A percentile compares a stretch with the other conserved stretches of the same genome.
These are phyloP conservation scores for Euspilapteryx auroguttella DNA, from an alignment of 2,888 invertebrate genomes.

Conservation along the genomic window DNA sequence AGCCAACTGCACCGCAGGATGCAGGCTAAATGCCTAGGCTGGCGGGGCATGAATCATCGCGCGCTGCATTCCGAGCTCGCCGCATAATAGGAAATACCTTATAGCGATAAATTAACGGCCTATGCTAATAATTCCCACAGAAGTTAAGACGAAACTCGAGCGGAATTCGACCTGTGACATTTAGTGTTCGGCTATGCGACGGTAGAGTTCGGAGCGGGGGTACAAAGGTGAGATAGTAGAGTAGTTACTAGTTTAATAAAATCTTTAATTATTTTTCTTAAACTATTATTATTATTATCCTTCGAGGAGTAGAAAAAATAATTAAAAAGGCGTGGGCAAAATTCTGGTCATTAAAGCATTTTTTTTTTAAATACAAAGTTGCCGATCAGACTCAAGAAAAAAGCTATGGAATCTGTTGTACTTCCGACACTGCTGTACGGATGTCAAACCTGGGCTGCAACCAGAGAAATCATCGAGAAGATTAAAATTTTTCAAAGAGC, in stretches of 20 bases:
- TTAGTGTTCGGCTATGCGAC: constrained; percentile 16
- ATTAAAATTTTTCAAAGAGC: background rate
- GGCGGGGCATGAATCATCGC: constrained; percentile 29
- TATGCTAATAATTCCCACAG: constrained; percentile 7
- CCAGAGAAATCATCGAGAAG: constrained; percentile 1
- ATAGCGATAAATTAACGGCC: constrained; percentile 30
- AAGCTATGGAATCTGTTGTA: constrained; percentile 6
- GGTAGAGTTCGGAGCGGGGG: too few relatives aligned
- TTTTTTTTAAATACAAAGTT: constrained; percentile 10
- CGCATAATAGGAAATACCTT: constrained; percentile 48
- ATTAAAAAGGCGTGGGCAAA: constrained; percentile 9
- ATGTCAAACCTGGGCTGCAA: too few relatives aligned
- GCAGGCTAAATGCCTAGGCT: constrained; percentile 9
- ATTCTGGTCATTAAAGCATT: constrained; percentile 9
- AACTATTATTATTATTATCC: constrained; percentile 1
- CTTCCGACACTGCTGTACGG: too few relatives aligned
- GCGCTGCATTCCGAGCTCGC: constrained; percentile 26
- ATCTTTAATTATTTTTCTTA: too few relatives aligned
- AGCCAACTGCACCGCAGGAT: constrained; percentile 30
- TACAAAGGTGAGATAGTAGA: too few relatives aligned
- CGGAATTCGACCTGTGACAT: constrained; percentile 10
- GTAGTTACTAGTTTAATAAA: too few relatives aligned
- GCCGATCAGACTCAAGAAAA: constrained; percentile 9
- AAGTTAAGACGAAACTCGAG: constrained; percentile 1
- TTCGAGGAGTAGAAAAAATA: constrained; percentile 8